phyloP scores from a whole-genome alignment of 2,888 invertebrate genomes.

The Synanthedon vespiformis region DNA sequence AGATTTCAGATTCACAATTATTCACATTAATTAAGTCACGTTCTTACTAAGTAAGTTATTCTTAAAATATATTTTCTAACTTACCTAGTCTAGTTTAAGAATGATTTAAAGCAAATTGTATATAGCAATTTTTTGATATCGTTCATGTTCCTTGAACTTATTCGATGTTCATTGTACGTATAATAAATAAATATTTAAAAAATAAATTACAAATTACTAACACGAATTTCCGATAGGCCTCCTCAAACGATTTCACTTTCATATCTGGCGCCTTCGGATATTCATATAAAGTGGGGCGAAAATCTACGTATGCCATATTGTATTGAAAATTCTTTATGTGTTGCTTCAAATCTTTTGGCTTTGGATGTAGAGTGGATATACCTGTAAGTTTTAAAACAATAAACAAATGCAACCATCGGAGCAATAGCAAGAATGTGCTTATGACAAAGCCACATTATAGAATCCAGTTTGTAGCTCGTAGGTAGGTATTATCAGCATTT shows the following conservation, averaged over 20 bases:
- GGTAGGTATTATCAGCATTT: too few relatives aligned
- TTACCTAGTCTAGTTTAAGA: too few relatives aligned
- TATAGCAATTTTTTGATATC: too few relatives aligned
- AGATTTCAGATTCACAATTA: too few relatives aligned
- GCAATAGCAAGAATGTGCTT: background rate
- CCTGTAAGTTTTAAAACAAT: conserved; percentile 13
- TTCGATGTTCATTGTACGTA: too few relatives aligned
- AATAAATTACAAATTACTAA: too few relatives aligned
- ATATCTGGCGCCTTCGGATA: conserved; percentile 11
- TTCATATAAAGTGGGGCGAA: conserved; percentile 17
- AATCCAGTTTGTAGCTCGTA: background rate
- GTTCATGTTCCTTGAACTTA: too few relatives aligned
- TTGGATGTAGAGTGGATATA: conserved; percentile 23
- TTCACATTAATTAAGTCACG: too few relatives aligned
- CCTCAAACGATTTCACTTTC: conserved; percentile 18
- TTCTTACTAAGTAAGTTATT: too few relatives aligned
- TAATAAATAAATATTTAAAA: too few relatives aligned
- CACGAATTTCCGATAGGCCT: conserved; percentile 9
- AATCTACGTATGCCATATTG: conserved; percentile 15
- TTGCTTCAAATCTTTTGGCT: conserved; percentile 18
- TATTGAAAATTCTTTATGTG: conserved; percentile 18
- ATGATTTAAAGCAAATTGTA: too few relatives aligned
- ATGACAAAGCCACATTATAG: background rate
- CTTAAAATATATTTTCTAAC: too few relatives aligned
- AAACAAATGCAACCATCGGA: background rate